Percentiles rank a stretch among this genome's conserved stretches.
These are phyloP conservation scores for Thecocarcelia acutangulata DNA, from an alignment of 2,888 invertebrate genomes.

Conservation along the genomic window DNA sequence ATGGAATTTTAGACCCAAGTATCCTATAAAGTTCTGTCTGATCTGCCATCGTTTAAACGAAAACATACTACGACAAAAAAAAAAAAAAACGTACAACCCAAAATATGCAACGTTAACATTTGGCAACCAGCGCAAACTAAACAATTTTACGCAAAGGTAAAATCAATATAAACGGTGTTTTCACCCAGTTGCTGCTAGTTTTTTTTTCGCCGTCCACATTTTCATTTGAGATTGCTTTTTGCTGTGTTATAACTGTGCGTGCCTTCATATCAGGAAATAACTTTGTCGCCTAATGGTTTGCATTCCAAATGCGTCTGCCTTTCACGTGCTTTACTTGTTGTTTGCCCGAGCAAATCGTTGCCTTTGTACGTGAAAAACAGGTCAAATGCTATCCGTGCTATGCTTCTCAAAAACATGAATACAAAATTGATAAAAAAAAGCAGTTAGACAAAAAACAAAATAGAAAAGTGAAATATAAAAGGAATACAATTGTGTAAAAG, in stretches of 20 bases:
- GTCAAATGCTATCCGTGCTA: constrained; percentile 43
- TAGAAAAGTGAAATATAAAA: constrained; percentile 9
- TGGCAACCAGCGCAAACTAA: constrained; percentile 50
- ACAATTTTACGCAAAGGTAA: constrained; percentile 55
- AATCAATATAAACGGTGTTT: constrained; percentile 9
- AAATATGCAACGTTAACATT: constrained; percentile 44
- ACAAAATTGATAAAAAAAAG: not conserved
- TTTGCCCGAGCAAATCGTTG: constrained; percentile 3
- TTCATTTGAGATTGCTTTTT: constrained; percentile 23
- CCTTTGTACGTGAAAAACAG: constrained; percentile 34
- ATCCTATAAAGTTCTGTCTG: not conserved
- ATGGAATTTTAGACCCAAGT: too few relatives aligned
- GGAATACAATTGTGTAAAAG: constrained; percentile 49
- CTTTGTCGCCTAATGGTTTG: constrained; percentile 63
- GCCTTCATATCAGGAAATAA: constrained; percentile 54
- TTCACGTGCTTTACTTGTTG: constrained; percentile 19
- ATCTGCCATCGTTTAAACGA: not conserved
- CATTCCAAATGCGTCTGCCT: constrained; percentile 26
- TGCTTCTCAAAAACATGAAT: constrained; percentile 6
- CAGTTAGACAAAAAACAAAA: constrained; percentile 1
- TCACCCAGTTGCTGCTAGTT: not conserved
- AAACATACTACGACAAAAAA: not conserved
- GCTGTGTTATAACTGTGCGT: constrained; percentile 36
- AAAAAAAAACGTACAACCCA: too few relatives aligned
- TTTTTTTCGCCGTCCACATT: not conserved